Evolutionary conservation across 2,888 invertebrate species (phyloP), one percentile per base, ranked within the genome.

Genomic region (Chrysomela aeneicollis): DNA sequence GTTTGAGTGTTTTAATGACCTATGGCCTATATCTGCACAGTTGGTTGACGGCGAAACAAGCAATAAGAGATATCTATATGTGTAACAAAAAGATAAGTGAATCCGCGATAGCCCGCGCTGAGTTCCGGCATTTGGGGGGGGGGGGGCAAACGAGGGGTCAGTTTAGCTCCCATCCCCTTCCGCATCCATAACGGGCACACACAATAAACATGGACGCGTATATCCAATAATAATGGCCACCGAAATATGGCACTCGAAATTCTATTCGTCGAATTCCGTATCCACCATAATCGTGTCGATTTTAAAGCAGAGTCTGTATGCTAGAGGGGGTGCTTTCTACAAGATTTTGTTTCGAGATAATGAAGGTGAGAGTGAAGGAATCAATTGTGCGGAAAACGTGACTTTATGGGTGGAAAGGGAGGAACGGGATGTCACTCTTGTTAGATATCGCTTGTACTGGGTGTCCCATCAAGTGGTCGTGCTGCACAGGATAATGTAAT

Each of bases 181-280:
- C 26, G 3, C 26, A 5, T 6, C 4, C 35, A 35, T 35, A 35
- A n/a, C 42, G 15, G 3, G 1, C 42, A 15, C 42, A 6, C 15
- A n/a, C 15, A 15, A 26, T 26, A 26, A 5, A 26, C 26, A 26
- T 26, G 6, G 4, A 26, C 26, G 26, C 26, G 6, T 26, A 26
- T n/a, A n/a, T n/a, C n/a, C n/a, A n/a, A n/a, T n/a, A n/a, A 71
- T 71, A 71, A 70, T 67, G 65, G 21, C 26, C 4, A 68, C 66
- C 67, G 57, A 71, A 70, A 68, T 68, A 69, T n/a, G n/a, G 68
- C 71, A 64, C 68, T 57, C 64, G 67, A 64, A 70, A 71, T 70
- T 71, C 71, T 69, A 71, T 71, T 71, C 69, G 66, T 63, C 64
- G 66, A 50, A 64, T 58, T 64, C 64, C 65, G 64, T 66, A 61